phyloP scores from a whole-genome alignment of 92 coral and sea anemone genomes.

The Palythoa grandiflora region DNA sequence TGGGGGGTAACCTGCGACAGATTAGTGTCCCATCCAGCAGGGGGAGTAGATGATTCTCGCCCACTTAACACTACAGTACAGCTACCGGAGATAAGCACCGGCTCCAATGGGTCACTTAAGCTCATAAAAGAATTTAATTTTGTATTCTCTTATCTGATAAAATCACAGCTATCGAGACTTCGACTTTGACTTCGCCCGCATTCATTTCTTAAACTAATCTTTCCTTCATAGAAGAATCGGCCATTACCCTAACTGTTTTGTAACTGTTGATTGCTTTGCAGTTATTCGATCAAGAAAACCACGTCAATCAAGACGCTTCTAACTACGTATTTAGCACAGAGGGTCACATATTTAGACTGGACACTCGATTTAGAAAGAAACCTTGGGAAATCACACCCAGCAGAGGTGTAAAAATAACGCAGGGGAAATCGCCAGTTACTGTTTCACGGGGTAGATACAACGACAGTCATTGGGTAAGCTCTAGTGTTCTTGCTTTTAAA shows the following conservation, averaged over 20 bases:
- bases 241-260: too few relatives aligned
- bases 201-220: background rate
- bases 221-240: too few relatives aligned
- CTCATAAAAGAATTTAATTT: too few relatives aligned
- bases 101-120: too few relatives aligned
- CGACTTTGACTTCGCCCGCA: background rate
- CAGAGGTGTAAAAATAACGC: constrained; percentile 30
- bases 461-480: constrained; percentile 79
- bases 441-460: constrained; percentile 66
- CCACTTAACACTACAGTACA: too few relatives aligned
- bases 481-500: background rate
- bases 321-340: constrained; percentile 97
- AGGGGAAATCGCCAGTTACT: constrained; percentile 39
- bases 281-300: constrained; percentile 93
- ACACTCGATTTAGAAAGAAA: constrained; percentile 72
- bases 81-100: too few relatives aligned
- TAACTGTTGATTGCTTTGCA: constrained; percentile 14
- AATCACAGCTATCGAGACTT: background rate
- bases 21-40: too few relatives aligned
- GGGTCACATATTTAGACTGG: constrained; percentile 91
- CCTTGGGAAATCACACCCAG: constrained; percentile 64
- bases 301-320: constrained; percentile 93
- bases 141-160: too few relatives aligned
- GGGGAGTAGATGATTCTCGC: too few relatives aligned
- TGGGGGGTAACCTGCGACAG: too few relatives aligned